Evolutionary conservation across 2,888 invertebrate species (phyloP).

Genomic region (Liposcelis brunnea): DNA sequence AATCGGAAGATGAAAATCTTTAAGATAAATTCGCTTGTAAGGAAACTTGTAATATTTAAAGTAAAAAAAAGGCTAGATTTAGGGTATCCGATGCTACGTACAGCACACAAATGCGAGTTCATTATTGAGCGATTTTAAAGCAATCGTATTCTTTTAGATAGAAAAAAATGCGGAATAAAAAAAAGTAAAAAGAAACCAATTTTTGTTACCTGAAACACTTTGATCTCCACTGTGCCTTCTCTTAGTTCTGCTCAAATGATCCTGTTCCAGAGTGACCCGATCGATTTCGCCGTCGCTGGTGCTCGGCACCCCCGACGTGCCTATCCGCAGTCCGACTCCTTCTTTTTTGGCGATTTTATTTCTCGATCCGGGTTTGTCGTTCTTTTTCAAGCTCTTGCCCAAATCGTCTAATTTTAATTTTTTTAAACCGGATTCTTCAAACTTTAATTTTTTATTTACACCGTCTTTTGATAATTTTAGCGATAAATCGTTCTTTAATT

Average conservation of each 20-base stretch:
- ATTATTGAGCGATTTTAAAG: not conserved
- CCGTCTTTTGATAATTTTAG: not conserved
- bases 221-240: constrained; percentile 4
- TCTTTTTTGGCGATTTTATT: not conserved
- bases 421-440: constrained; percentile 1
- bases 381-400: not conserved
- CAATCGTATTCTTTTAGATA: not conserved
- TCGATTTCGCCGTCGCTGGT: not conserved
- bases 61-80: no score
- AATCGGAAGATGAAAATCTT: no score
- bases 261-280: not conserved
- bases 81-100: no score
- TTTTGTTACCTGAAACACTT: not conserved
- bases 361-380: no score
- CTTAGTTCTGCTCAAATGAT: not conserved
- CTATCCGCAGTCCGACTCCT: not conserved
- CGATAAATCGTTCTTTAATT: constrained; percentile 2
- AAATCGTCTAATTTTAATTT: not conserved
- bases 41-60: not conserved
- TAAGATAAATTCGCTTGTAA: not conserved
- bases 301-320: not conserved
- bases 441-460: not conserved
- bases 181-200: not conserved
- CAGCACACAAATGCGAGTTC: not conserved
- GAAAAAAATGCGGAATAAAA: not conserved